Evolutionary conservation across 2,113 vertebrate genomes (phyloP).

Genomic region (Passer montanus): DNA sequence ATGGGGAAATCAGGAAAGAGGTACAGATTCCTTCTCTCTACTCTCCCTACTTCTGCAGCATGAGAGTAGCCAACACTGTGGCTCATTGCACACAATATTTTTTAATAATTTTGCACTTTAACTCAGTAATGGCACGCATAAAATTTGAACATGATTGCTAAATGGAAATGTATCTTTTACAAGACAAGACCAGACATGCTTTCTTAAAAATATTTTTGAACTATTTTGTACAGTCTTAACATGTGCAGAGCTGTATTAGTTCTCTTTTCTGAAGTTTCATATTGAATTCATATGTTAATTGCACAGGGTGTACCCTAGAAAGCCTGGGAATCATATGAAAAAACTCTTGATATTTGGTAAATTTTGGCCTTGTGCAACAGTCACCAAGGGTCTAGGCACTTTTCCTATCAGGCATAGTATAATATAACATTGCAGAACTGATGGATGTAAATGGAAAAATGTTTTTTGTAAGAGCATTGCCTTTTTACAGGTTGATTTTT

Average conservation of each 20-base stretch:
- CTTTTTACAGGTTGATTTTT: not conserved
- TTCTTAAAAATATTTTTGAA: not conserved
- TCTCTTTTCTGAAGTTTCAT: not conserved
- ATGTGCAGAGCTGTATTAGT: not conserved
- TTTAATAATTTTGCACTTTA: not conserved
- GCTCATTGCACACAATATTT: not conserved
- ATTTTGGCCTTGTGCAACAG: not conserved
- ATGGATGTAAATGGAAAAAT: not conserved
- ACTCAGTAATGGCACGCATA: not conserved
- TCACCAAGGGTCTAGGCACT: not conserved
- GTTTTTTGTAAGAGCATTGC: not conserved
- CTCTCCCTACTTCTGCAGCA: not conserved
- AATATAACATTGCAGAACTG: not conserved
- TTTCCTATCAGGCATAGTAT: not conserved
- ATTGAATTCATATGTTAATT: not conserved
- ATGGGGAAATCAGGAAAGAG: not conserved
- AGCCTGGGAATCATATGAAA: not conserved
- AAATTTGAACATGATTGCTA: not conserved
- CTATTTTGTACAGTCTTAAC: not conserved
- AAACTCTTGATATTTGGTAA: not conserved
- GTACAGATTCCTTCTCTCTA: not conserved
- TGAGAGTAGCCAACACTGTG: not conserved
- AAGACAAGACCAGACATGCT: rapidly evolving
- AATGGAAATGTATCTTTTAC: not conserved
- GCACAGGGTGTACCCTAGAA: not conserved